Evolutionary conservation across 2,113 vertebrate species (phyloP).

Genomic region (Neogobius melanostomus): DNA sequence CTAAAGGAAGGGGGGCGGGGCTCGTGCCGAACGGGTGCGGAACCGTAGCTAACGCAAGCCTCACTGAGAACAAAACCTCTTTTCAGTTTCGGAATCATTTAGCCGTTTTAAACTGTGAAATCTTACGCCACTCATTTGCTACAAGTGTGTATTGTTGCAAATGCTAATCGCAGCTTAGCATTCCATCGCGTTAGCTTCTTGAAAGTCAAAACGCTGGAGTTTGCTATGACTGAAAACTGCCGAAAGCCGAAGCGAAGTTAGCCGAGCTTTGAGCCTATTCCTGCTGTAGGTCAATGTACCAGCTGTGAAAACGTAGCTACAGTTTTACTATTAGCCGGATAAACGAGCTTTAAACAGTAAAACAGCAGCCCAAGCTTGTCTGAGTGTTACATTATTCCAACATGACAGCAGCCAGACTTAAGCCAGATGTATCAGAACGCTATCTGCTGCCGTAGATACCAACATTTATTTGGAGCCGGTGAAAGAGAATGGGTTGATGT

Average conservation of each 20-base stretch:
- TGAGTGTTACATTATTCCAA: too few species aligned
- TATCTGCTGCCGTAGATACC: background rate
- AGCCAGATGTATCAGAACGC: background rate
- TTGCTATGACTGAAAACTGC: background rate
- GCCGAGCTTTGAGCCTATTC: background rate
- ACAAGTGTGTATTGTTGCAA: background rate
- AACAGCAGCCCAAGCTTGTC: too few species aligned
- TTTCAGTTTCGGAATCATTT: background rate
- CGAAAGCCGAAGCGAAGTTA: background rate
- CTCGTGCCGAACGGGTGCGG: conserved; percentile 16
- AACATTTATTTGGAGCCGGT: background rate
- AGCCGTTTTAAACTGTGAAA: conserved; percentile 5
- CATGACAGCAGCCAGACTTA: too few species aligned
- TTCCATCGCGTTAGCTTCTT: background rate
- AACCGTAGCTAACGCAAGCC: background rate
- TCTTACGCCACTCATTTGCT: background rate
- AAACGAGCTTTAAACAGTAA: background rate
- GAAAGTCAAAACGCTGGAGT: background rate
- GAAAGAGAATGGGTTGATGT: background rate
- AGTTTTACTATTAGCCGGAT: background rate
- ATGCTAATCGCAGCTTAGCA: background rate
- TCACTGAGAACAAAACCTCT: conserved; percentile 6
- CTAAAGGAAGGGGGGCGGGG: background rate
- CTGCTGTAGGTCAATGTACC: background rate
- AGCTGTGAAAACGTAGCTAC: background rate